phyloP scores from a whole-genome alignment of 2,797 vertebrate genomes.

The Salmo trutta region DNA sequence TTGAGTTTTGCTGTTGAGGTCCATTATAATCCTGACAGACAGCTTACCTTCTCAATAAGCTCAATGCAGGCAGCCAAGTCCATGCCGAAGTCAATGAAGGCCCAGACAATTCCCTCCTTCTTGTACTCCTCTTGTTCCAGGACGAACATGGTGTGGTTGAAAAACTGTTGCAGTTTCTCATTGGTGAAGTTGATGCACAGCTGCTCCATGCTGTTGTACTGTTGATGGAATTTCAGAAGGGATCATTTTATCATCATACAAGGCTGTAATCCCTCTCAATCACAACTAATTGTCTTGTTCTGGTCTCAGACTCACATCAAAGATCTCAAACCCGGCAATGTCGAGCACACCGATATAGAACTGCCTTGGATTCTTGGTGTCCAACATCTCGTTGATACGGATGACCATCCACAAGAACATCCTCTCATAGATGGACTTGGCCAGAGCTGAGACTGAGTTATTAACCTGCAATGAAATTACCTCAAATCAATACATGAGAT shows the following conservation, averaged over 20 bases:
- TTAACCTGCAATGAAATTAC: slow-evolving; percentile 65
- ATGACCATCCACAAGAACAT: slow-evolving; percentile 80
- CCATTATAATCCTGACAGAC: neutral
- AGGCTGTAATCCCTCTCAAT: neutral
- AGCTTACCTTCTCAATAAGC: slow-evolving; percentile 71
- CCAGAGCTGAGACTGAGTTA: slow-evolving; percentile 74
- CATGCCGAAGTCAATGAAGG: slow-evolving; percentile 67
- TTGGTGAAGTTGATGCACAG: slow-evolving; percentile 67
- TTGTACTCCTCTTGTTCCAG: neutral
- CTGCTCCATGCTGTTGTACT: slow-evolving; percentile 46
- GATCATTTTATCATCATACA: neutral
- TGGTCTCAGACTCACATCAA: slow-evolving; percentile 64
- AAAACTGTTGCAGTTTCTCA: slow-evolving; percentile 58
- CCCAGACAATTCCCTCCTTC: slow-evolving; percentile 36
- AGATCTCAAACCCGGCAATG: slow-evolving; percentile 81
- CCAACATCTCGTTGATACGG: slow-evolving; percentile 77
- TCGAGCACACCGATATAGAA: slow-evolving; percentile 78
- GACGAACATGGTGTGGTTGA: slow-evolving; percentile 64
- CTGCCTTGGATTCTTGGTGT: slow-evolving; percentile 73
- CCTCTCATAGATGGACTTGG: slow-evolving; percentile 77
- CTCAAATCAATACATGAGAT: neutral
- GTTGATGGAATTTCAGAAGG: neutral
- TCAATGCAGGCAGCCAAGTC: slow-evolving; percentile 70
- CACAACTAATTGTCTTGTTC: neutral
- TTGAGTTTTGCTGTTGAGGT: too few relatives aligned